phyloP scores from a whole-genome alignment of 1,140 invertebrate species.

The Trinorchestia longiramus region DNA sequence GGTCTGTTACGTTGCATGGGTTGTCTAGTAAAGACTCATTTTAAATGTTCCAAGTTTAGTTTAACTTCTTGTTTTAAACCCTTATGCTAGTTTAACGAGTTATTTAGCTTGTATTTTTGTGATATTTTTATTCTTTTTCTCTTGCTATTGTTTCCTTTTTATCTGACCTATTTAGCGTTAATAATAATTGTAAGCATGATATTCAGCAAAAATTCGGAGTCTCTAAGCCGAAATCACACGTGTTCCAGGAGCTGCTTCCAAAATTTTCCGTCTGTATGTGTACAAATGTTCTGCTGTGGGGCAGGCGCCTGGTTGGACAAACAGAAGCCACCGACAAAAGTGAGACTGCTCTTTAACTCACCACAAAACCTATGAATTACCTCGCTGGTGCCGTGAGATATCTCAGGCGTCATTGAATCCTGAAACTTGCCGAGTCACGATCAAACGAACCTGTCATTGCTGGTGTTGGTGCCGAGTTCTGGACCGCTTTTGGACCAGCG shows the following conservation, averaged over 20 bases:
- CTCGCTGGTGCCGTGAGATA: not conserved
- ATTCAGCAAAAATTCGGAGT: not conserved
- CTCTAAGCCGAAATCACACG: not conserved
- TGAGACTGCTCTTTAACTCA: not conserved
- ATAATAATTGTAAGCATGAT: not conserved
- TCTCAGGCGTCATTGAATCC: slow-evolving; percentile 44
- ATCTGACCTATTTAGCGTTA: not conserved
- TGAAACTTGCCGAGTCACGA: slow-evolving; percentile 33
- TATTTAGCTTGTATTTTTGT: not conserved
- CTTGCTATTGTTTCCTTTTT: not conserved
- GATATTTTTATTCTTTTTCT: not conserved
- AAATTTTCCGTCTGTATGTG: not conserved
- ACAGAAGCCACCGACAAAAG: not conserved
- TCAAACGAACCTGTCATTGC: slow-evolving; percentile 34
- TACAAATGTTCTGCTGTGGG: not conserved
- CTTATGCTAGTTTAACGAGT: not conserved
- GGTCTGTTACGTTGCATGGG: not conserved
- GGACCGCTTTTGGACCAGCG: not conserved
- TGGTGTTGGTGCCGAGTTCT: not conserved
- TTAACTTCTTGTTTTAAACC: not conserved
- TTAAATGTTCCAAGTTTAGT: not conserved
- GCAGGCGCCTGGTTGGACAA: not conserved
- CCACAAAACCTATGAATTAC: not conserved
- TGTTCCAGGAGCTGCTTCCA: not conserved
- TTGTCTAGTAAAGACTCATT: not conserved